Percentiles rank a stretch among this genome's conserved stretches.
phyloP scores from a whole-genome alignment of 2,113 vertebrate genomes.

The Reinhardtius hippoglossoides region DNA sequence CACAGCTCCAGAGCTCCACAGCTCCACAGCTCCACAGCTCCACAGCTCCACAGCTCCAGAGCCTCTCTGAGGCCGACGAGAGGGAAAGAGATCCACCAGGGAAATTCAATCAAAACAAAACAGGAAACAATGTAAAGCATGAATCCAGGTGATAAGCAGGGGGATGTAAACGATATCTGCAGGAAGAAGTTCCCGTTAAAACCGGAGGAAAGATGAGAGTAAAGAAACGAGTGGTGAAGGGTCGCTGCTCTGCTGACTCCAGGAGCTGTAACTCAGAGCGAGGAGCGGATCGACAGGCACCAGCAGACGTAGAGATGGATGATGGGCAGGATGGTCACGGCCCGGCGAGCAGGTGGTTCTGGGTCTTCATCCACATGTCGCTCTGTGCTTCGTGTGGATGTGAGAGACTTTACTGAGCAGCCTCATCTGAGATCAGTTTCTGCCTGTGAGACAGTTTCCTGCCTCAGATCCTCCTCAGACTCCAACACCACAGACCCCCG shows the following conservation, averaged over 20 bases:
- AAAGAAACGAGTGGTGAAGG: conserved; percentile 7
- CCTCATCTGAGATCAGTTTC: not conserved
- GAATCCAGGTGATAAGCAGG: not conserved
- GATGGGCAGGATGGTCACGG: conserved; percentile 32
- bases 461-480: not conserved
- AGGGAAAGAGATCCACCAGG: no score
- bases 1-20: no score
- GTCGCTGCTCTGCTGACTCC: conserved; percentile 41
- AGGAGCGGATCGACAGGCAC: not conserved
- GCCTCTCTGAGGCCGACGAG: no score
- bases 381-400: conserved; percentile 22
- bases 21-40: no score
- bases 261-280: conserved; percentile 19
- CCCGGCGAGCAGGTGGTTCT: conserved; percentile 34
- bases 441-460: not conserved
- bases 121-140: conserved; percentile 7
- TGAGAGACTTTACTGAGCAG: conserved; percentile 25
- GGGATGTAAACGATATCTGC: not conserved
- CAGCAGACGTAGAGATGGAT: not conserved
- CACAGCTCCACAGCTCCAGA: no score
- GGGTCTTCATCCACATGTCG: conserved; percentile 42
- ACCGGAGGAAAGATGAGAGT: not conserved
- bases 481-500: not conserved
- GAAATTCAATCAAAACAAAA: no score
- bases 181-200: conserved; percentile 16